Conservation (phyloP, 2,888 invertebrate genomes). For the Ophioninae sp. region DNA sequence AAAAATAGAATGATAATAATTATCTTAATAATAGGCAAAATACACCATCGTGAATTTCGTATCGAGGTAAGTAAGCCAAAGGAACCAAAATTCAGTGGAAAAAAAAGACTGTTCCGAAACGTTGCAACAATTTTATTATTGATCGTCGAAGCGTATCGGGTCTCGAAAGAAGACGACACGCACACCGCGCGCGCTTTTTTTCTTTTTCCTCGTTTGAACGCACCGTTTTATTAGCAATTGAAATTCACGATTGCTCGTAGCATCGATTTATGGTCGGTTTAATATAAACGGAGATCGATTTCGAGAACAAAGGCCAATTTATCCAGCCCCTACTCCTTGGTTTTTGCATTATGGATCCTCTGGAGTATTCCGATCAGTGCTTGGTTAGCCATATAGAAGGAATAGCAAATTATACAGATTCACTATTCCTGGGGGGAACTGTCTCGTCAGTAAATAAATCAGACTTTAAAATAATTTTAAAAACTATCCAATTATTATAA, state of each 20-base stretch:
- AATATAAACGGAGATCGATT: constrained; percentile 21
- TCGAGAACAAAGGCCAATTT: constrained; percentile 54
- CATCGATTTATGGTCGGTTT: constrained; percentile 6
- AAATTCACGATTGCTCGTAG: constrained; percentile 22
- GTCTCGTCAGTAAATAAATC: no score
- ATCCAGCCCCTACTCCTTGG: constrained; percentile 12
- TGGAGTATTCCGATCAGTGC: constrained; percentile 29
- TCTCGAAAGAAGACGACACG: background rate
- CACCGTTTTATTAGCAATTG: constrained; percentile 44
- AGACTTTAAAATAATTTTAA: no score
- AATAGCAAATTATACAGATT: no score
- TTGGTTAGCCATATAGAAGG: no score
- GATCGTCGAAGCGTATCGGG: background rate
- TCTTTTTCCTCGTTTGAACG: background rate
- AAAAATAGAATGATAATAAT: no score
- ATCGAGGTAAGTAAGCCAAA: no score
- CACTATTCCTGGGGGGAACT: no score
- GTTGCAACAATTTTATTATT: background rate
- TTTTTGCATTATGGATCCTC: constrained; percentile 35
- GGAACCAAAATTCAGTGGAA: background rate
- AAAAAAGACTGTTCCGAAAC: background rate
- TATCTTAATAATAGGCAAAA: no score
- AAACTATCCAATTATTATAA: no score
- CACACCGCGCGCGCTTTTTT: background rate
- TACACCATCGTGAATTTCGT: no score